Conservation (phyloP, 2,888 invertebrate genomes). For the Xestobium rufovillosum region DNA sequence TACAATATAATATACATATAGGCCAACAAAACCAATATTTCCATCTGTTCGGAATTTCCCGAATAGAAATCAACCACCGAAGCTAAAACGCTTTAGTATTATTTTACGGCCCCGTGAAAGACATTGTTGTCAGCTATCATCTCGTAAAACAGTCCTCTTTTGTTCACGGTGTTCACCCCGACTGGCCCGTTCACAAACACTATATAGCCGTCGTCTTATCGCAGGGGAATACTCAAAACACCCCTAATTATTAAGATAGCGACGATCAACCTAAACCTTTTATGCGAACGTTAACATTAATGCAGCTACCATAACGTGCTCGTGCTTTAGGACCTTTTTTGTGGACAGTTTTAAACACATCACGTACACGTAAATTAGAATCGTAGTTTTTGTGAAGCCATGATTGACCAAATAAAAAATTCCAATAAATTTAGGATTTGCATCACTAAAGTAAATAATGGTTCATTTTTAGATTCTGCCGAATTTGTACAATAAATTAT, state of each 20-base stretch:
- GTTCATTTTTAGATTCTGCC: too few relatives aligned
- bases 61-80: conserved; percentile 18
- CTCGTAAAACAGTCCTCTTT: conserved; percentile 32
- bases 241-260: conserved; percentile 35
- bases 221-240: conserved; percentile 30
- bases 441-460: too few relatives aligned
- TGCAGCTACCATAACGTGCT: too few relatives aligned
- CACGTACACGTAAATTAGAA: too few relatives aligned
- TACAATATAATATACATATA: too few relatives aligned
- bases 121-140: conserved; percentile 28
- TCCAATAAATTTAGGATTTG: too few relatives aligned
- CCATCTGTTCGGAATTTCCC: background rate
- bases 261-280: conserved; percentile 33
- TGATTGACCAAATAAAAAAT: too few relatives aligned
- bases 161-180: conserved; percentile 24
- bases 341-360: too few relatives aligned
- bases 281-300: conserved; percentile 20
- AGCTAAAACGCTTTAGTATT: conserved; percentile 23
- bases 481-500: too few relatives aligned
- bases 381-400: too few relatives aligned
- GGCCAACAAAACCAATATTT: background rate
- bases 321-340: too few relatives aligned
- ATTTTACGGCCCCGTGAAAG: conserved; percentile 32
- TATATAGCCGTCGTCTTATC: conserved; percentile 23
- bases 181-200: conserved; percentile 18